Base-by-base conservation (phyloP, 2,113 vertebrate species). In the Motacilla alba region DNA sequence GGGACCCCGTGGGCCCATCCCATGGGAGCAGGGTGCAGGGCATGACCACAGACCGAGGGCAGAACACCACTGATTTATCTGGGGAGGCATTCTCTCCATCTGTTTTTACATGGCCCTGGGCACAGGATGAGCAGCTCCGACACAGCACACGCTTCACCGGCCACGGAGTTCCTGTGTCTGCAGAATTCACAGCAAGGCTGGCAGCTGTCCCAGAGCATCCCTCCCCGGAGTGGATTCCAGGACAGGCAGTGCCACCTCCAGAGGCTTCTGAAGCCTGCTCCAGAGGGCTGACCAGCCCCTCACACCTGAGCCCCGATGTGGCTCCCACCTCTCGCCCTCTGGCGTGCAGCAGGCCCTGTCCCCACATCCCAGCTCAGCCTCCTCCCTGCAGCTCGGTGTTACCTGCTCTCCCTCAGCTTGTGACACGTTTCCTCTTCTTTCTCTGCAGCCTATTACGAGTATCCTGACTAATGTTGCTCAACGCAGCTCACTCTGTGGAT, bases 81-180 rank as follows among this genome's bases (percentile, higher is more conserved):
- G 88, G 66, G 8, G 39, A 55, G 70, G 83, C 90, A 66, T 27
- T 89, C 97, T 90, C 85, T 94, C 98, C 97, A 92, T 97, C 98
- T 98, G 98, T 95, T 97, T 97, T 93, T 63, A 80, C 95, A 70
- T 46, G 91, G 93, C 97, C 93, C 98, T 95, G 91, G 76, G 97
- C 96, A 96, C 76, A 89, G 94, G 96, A 91, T 74, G 94, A 97
- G 98, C 96, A 86, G 96, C 44, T 98, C 97, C 95, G 96, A 59
- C 80, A 74, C 43, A 95, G 69, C 24, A 64, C 64, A 77, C 23
- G 11, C 98, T 97, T 94, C 97, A 80, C 89, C 7, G 75, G 94
- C 97, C 96, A 86, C 30, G 7, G 97, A 96, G 97, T 94, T 97
- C 97, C 97, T 95, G 95, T 69, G 80, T 94, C 96, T 95, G 97